Percentiles rank a stretch among this genome's conserved stretches.
These are phyloP conservation scores for Aurelia aurita complex sp. Pacific DNA, from an alignment of 30 jellyfish, hydroid and myxozoan species.

Conservation along the genomic window DNA sequence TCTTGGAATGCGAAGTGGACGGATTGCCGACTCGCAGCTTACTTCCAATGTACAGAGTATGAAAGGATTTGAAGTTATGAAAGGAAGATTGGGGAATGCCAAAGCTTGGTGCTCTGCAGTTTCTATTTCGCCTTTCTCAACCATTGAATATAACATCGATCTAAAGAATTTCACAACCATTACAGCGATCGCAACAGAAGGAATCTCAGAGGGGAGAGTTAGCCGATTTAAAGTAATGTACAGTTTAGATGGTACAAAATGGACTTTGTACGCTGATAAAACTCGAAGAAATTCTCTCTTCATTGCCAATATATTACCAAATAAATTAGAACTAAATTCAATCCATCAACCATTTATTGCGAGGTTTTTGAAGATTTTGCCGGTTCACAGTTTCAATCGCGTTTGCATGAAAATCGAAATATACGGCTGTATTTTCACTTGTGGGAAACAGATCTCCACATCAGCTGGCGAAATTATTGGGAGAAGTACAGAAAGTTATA, in stretches of 20 bases:
- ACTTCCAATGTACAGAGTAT: slow-evolving; percentile 24
- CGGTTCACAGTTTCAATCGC: slow-evolving; percentile 44
- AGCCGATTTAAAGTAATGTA: slow-evolving; percentile 35
- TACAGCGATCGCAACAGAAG: slow-evolving; percentile 66
- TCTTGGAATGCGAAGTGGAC: slow-evolving; percentile 71
- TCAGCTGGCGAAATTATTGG: slow-evolving; percentile 70
- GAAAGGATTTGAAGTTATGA: slow-evolving; percentile 15
- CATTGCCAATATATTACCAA: slow-evolving; percentile 45
- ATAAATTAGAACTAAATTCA: slow-evolving; percentile 2
- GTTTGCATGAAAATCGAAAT: slow-evolving; percentile 60
- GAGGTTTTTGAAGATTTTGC: slow-evolving; percentile 36
- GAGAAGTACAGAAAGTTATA: slow-evolving; percentile 36
- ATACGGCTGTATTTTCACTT: slow-evolving; percentile 67
- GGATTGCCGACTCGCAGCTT: slow-evolving; percentile 51
- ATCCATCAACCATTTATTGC: slow-evolving; percentile 51
- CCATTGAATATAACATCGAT: slow-evolving; percentile 49
- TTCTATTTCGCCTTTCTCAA: slow-evolving; percentile 20
- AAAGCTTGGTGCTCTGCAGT: slow-evolving; percentile 74
- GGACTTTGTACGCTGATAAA: slow-evolving; percentile 41
- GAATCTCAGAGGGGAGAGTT: slow-evolving; percentile 55
- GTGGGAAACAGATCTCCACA: slow-evolving; percentile 50
- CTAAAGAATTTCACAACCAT: slow-evolving; percentile 33
- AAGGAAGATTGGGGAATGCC: slow-evolving; percentile 43
- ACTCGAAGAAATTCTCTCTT: slow-evolving; percentile 9
- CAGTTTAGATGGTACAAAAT: slow-evolving; percentile 47